These are phyloP conservation scores for Sander lucioperca DNA, from an alignment of 2,113 vertebrate genomes.

Conservation along the genomic window DNA sequence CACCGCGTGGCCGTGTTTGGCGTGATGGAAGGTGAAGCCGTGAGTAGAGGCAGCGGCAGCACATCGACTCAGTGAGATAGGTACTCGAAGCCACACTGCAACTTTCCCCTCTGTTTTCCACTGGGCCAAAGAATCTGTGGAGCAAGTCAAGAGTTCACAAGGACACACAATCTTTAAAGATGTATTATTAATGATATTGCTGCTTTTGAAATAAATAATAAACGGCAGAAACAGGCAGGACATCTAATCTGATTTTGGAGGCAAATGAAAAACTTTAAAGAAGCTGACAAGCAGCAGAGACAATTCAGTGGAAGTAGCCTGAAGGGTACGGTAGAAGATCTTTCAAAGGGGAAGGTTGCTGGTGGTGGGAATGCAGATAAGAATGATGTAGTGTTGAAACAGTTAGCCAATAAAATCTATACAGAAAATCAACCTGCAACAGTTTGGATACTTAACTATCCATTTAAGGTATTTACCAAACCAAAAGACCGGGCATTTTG, in stretches of 20 bases:
- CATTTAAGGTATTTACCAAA: not conserved
- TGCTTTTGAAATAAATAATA: not conserved
- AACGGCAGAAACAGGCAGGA: not conserved
- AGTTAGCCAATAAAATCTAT: too few relatives aligned
- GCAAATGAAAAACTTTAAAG: not conserved
- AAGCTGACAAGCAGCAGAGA: slow-evolving; percentile 21
- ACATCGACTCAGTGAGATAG: slow-evolving; percentile 87
- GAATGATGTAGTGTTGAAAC: not conserved
- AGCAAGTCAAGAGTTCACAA: not conserved
- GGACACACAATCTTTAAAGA: not conserved
- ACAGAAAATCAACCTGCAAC: not conserved
- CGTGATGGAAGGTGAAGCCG: slow-evolving; percentile 93
- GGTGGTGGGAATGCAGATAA: not conserved
- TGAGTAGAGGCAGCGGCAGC: slow-evolving; percentile 84
- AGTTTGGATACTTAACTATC: not conserved
- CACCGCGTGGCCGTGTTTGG: slow-evolving; percentile 79
- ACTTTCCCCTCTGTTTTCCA: slow-evolving; percentile 88
- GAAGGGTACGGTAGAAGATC: not conserved
- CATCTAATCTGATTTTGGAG: not conserved
- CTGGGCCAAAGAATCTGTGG: slow-evolving; percentile 82
- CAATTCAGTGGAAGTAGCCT: not conserved
- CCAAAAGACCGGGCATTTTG: not conserved
- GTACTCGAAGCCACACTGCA: slow-evolving; percentile 90
- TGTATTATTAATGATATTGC: not conserved
- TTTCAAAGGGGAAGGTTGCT: not conserved